Conservation (phyloP, 2,797 vertebrate genomes). For the Eospalax fontanierii region DNA sequence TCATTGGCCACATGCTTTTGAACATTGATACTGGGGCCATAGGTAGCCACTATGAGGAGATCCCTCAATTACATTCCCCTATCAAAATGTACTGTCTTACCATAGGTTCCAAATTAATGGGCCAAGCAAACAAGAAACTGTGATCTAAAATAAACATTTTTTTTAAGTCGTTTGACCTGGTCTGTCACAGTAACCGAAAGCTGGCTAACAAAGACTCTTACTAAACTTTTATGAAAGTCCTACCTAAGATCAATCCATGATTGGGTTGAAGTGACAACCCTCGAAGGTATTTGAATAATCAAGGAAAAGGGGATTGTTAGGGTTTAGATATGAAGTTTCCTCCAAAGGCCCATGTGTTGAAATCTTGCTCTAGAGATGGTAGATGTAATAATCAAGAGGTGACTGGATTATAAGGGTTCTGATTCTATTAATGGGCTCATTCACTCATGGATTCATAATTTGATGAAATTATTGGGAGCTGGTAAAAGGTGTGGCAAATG, state of each 20-base stretch:
- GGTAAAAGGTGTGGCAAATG: background rate
- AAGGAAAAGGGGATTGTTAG: background rate
- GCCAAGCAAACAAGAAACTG: background rate
- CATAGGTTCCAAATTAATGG: background rate
- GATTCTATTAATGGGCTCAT: background rate
- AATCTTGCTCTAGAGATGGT: background rate
- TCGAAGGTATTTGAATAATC: background rate
- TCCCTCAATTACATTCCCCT: background rate
- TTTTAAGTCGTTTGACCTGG: background rate
- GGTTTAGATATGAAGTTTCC: background rate
- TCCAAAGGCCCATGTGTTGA: background rate
- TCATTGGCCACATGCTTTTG: background rate
- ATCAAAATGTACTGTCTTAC: background rate
- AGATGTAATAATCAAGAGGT: background rate
- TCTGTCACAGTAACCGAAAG: too few species aligned
- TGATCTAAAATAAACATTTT: background rate
- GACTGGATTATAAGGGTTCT: background rate
- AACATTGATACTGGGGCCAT: background rate
- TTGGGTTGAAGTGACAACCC: background rate
- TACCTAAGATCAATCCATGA: background rate
- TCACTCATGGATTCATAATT: background rate
- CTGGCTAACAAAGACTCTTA: background rate
- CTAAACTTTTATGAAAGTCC: background rate
- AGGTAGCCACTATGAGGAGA: background rate
- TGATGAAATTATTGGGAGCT: background rate